A percentile compares a stretch with the other conserved stretches of the same genome.
phyloP scores from a whole-genome alignment of 2,888 invertebrate genomes.

The Blastobasis adustella region DNA sequence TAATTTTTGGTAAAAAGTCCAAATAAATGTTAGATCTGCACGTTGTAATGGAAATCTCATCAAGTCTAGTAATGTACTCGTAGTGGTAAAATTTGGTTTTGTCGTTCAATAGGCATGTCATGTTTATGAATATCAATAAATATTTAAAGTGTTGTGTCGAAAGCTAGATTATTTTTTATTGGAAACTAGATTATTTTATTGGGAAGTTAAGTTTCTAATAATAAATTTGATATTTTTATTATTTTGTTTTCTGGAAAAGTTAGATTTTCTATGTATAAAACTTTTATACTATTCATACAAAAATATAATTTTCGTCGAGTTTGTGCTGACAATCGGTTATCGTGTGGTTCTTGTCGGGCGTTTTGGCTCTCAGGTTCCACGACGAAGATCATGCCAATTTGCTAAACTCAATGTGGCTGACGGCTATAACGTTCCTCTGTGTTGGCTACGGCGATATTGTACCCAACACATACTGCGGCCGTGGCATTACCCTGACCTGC shows the following conservation, averaged over 20 bases:
- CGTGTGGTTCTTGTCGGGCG: slow-evolving; percentile 71
- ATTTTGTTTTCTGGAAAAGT: neutral
- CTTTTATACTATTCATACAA: neutral
- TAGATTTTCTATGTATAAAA: neutral
- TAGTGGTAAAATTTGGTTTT: slow-evolving; percentile 45
- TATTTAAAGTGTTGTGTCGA: too few species aligned
- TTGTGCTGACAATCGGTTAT: slow-evolving; percentile 47
- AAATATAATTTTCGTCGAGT: slow-evolving; percentile 13
- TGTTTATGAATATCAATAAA: slow-evolving; percentile 16
- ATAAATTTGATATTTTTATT: neutral
- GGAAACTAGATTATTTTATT: too few species aligned
- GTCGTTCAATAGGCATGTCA: slow-evolving; percentile 56
- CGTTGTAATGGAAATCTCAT: slow-evolving; percentile 58
- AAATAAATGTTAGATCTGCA: slow-evolving; percentile 70
- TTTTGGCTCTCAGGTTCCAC: slow-evolving; percentile 89
- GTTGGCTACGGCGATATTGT: slow-evolving; percentile 99
- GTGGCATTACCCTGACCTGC: slow-evolving; percentile 98
- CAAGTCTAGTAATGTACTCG: slow-evolving; percentile 56
- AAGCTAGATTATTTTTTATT: too few species aligned
- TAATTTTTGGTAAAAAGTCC: slow-evolving; percentile 54
- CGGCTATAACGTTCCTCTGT: slow-evolving; percentile 99
- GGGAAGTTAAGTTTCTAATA: neutral
- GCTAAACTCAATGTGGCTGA: slow-evolving; percentile 99
- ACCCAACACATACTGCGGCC: slow-evolving; percentile 99
- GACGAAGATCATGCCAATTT: slow-evolving; percentile 99